Percentiles rank a stretch among this genome's conserved stretches.
phyloP scores from a whole-genome alignment of 2,113 vertebrate genomes.

The Ophthalmolycus amberensis region DNA sequence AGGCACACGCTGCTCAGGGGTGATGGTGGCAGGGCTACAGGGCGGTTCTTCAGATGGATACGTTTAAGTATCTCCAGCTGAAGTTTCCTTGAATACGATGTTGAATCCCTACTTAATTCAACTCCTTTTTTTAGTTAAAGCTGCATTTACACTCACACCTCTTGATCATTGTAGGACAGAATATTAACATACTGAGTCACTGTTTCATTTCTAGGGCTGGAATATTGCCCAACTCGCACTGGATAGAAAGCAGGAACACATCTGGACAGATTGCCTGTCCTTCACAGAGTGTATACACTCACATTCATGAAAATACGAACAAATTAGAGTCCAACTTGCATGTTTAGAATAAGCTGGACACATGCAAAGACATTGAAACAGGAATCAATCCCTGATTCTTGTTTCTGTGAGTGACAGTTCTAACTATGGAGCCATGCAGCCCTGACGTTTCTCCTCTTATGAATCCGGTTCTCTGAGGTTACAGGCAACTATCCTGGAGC shows the following conservation, averaged over 20 bases:
- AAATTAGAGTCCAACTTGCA: neutral
- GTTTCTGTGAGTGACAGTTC: neutral
- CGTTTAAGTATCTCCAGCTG: neutral
- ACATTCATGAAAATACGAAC: neutral
- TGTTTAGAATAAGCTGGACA: neutral
- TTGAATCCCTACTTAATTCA: neutral
- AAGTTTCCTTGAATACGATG: conserved; percentile 10
- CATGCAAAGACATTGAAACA: neutral
- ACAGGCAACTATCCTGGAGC: conserved; percentile 27
- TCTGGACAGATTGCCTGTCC: neutral
- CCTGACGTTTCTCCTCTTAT: conserved; percentile 8
- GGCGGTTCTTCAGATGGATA: neutral
- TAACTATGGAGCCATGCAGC: neutral
- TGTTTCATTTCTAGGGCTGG: neutral
- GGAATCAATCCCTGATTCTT: neutral
- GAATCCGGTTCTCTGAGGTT: conserved; percentile 34
- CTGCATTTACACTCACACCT: neutral
- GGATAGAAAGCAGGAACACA: conserved; percentile 5
- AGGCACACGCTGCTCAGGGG: neutral
- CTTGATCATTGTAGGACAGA: neutral
- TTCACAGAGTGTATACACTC: neutral
- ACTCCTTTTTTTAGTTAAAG: neutral
- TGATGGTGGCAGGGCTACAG: conserved; percentile 2
- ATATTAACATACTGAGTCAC: neutral
- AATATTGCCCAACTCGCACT: neutral